Evolutionary conservation across 1,140 invertebrate species (phyloP), one percentile per base, ranked within the genome.

Genomic region (Mylabris phalerata): DNA sequence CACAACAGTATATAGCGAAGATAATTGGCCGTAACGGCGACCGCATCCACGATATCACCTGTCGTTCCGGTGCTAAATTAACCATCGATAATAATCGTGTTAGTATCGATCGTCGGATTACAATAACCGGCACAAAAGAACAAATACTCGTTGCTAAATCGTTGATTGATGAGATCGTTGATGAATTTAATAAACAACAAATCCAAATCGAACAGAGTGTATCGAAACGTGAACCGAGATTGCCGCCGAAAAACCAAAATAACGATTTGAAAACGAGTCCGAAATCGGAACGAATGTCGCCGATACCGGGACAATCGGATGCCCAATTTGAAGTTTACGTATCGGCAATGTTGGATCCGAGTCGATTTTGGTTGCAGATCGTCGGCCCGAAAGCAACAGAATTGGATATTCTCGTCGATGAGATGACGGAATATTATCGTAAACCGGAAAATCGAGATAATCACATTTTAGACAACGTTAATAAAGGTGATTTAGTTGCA

Each of bases 351-450:
- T 83, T 85, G 13, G 83, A 81, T n/a, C 89, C 90, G 9, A 82
- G 80, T 1, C 80, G 84, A 25, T 93, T 94, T 74, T 94, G 90
- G 89, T 76, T 93, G 11, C 90, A 94, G 75, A 80, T 92, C 44
- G 77, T 88, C 38, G 84, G 85, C 0, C 78, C 83, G 1, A 82
- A 84, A 66, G 82, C 84, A 3, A 76, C 80, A 4, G 82, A 87
- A 65, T 73, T 93, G 4, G 88, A 93, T 71, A 77, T 82, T 45
- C 77, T 93, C 46, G 84, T 88, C 10, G 78, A 83, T 7, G 78
- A 86, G 55, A 92, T 93, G 89, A 89, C 87, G 2, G 79, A 81
- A 5, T 92, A 88, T 70, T 93, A 92, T 68, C 71, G 73, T 40
- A 77, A 80, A 38, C 70, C 76, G 51, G 80, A 86, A 49, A 89